Conservation (phyloP, 1,140 invertebrate species). For the Panagrolaimus sp. region DNA sequence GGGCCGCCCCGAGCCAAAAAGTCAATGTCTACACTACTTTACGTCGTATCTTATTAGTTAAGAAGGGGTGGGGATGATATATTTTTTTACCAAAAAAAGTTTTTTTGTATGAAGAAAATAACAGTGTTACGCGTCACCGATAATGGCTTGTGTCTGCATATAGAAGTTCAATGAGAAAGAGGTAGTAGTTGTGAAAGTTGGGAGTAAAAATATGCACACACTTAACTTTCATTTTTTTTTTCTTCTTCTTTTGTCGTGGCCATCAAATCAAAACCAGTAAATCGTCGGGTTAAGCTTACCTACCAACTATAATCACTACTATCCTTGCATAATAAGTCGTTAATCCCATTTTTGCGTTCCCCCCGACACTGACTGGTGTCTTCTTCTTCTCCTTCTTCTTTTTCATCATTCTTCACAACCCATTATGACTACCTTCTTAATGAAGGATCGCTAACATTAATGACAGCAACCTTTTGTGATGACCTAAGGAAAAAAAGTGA, state of each 20-base stretch:
- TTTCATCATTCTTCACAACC: background rate
- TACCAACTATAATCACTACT: background rate
- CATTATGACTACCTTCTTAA: background rate
- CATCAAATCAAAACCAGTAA: slow-evolving; percentile 9
- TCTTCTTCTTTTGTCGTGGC: background rate
- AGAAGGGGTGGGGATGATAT: slow-evolving; percentile 4
- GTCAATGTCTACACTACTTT: background rate
- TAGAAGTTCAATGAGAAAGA: background rate
- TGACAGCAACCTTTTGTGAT: no score
- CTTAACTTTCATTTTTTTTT: background rate
- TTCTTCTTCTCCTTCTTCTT: slow-evolving; percentile 6
- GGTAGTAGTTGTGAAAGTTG: background rate
- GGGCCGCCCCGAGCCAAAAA: background rate
- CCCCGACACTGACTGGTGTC: background rate
- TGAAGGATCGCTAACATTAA: no score
- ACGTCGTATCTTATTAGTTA: background rate
- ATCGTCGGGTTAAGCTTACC: background rate
- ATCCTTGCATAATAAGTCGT: no score
- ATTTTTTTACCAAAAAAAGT: background rate
- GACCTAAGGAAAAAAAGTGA: no score
- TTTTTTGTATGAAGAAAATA: background rate
- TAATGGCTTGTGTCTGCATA: background rate
- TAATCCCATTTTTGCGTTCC: background rate
- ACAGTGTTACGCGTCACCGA: slow-evolving; percentile 8
- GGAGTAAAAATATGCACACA: slow-evolving; percentile 9